A percentile compares a stretch with the other conserved stretches of the same genome.
phyloP scores from a whole-genome alignment of 2,888 invertebrate species.

The Hipparchia semele region DNA sequence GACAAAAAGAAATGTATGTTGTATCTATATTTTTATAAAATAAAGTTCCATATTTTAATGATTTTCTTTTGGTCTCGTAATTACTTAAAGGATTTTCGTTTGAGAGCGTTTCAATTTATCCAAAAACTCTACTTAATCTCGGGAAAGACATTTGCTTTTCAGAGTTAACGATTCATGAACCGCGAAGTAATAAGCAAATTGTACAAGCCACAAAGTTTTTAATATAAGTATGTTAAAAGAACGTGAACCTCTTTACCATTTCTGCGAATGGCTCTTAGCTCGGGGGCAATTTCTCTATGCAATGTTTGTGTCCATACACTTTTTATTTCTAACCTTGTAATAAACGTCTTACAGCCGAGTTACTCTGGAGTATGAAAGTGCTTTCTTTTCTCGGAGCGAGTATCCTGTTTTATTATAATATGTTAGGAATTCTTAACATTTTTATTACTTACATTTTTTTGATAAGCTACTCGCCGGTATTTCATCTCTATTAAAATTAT shows the following conservation, averaged over 20 bases:
- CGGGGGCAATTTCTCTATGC: conserved; percentile 8
- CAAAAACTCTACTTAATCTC: conserved; percentile 8
- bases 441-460: conserved; percentile 2
- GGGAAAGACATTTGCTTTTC: conserved; percentile 10
- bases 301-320: neutral
- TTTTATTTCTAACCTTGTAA: conserved; percentile 13
- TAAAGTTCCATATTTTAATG: no score
- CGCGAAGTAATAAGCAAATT: conserved; percentile 16
- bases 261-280: conserved; percentile 3
- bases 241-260: conserved; percentile 3
- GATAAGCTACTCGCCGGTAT: neutral
- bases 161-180: conserved; percentile 14
- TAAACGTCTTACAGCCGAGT: conserved; percentile 5
- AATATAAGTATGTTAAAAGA: conserved; percentile 8
- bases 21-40: no score
- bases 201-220: conserved; percentile 7
- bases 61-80: neutral
- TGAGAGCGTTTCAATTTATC: neutral
- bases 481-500: neutral
- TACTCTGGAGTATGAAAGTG: neutral
- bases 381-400: neutral
- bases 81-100: neutral
- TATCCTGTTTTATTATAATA: conserved; percentile 1
- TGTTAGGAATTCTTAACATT: neutral
- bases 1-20: no score